These are phyloP conservation scores for Notolabrus celidotus DNA, from an alignment of 2,797 vertebrate genomes.

Conservation along the genomic window DNA sequence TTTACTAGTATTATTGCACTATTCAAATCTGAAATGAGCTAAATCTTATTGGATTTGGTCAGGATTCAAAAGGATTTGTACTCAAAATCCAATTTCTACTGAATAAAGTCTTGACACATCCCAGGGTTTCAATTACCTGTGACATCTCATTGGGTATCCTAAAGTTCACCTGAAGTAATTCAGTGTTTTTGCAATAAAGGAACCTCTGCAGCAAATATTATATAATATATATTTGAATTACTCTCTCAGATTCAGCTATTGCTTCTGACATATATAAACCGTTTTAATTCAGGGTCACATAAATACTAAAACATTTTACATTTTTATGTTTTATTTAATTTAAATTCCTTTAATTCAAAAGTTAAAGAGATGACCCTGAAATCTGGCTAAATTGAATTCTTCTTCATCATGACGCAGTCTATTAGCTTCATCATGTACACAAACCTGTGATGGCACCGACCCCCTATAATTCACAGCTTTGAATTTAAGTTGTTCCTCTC, in stretches of 20 bases:
- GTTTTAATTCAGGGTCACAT: neutral
- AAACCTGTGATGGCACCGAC: conserved; percentile 20
- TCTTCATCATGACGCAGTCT: neutral
- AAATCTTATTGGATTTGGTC: conserved; percentile 10
- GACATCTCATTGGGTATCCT: too few species aligned
- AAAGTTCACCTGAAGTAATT: too few species aligned
- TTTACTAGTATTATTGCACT: neutral
- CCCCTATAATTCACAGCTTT: conserved; percentile 18
- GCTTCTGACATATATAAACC: neutral
- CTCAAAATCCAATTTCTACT: neutral
- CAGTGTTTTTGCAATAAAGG: too few species aligned
- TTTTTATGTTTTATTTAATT: neutral
- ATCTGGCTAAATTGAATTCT: neutral
- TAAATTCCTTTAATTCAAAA: neutral
- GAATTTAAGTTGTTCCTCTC: conserved; percentile 9
- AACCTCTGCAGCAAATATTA: neutral
- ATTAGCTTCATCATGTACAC: neutral
- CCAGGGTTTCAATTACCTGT: too few species aligned
- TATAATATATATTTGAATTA: neutral
- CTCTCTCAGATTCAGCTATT: neutral
- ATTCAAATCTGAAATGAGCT: conserved; percentile 4
- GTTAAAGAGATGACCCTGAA: neutral
- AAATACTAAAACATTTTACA: neutral
- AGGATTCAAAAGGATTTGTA: conserved; percentile 10
- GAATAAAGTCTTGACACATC: too few species aligned